phyloP scores from a whole-genome alignment of 2,888 invertebrate genomes.

The Hyalella azteca region DNA sequence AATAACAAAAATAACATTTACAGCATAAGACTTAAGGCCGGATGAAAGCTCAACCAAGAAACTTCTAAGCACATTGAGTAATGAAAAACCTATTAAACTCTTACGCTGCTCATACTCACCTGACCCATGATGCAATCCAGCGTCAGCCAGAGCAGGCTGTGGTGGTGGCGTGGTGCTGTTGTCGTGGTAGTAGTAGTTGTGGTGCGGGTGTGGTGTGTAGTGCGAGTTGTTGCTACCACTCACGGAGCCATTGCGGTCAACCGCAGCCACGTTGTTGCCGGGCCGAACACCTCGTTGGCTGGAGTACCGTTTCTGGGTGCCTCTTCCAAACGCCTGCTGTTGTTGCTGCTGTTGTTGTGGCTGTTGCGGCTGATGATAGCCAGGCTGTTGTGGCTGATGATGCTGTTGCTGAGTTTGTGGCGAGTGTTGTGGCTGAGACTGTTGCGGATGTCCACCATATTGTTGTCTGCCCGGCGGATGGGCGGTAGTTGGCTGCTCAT shows the following conservation, averaged over 20 bases:
- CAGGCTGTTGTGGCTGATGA: slow-evolving; percentile 35
- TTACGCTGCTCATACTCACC: too few species aligned
- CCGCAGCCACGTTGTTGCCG: background rate
- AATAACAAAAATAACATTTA: too few species aligned
- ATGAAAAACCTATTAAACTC: too few species aligned
- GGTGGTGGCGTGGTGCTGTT: slow-evolving; percentile 24
- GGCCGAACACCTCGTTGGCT: background rate
- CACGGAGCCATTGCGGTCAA: background rate
- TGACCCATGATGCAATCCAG: background rate
- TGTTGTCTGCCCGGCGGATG: slow-evolving; percentile 59
- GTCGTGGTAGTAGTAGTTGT: slow-evolving; percentile 24
- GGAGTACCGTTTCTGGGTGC: background rate
- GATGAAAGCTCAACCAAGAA: too few species aligned
- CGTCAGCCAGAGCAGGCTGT: background rate
- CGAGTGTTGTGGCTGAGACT: slow-evolving; percentile 71
- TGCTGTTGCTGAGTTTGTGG: slow-evolving; percentile 58
- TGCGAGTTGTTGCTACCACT: slow-evolving; percentile 13
- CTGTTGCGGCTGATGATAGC: slow-evolving; percentile 29
- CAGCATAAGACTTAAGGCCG: too few species aligned
- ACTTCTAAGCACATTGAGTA: too few species aligned
- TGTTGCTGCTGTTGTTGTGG: slow-evolving; percentile 32
- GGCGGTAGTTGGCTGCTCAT: slow-evolving; percentile 31
- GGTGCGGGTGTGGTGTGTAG: slow-evolving; percentile 31
- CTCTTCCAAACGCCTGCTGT: background rate
- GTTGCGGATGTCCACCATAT: slow-evolving; percentile 68